Conservation (phyloP, 2,113 vertebrate genomes). For the Formicarius rufipectus region DNA sequence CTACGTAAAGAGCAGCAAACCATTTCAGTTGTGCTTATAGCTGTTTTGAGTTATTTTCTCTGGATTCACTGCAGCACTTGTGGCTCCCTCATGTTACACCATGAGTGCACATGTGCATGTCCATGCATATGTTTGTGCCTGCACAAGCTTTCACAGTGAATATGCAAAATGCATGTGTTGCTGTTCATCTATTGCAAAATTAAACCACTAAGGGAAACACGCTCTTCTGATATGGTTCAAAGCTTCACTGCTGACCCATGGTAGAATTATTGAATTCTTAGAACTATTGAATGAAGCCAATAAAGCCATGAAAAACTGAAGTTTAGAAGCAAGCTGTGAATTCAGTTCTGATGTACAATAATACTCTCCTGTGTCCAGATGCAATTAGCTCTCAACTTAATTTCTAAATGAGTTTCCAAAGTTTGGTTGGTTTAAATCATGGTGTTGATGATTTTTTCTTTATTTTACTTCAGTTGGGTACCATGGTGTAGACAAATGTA, state of each 20-base stretch:
- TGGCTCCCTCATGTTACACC: not conserved
- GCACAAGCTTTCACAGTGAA: not conserved
- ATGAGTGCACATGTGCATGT: not conserved
- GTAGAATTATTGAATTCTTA: no score
- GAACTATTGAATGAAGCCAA: not conserved
- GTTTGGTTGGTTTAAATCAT: constrained; percentile 44
- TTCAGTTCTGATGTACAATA: not conserved
- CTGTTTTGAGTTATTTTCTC: not conserved
- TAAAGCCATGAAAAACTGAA: not conserved
- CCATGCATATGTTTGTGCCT: not conserved
- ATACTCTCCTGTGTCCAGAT: not conserved
- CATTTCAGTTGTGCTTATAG: not conserved
- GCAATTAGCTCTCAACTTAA: constrained; percentile 45
- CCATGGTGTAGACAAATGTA: constrained; percentile 47
- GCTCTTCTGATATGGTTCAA: not conserved
- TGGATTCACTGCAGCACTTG: not conserved
- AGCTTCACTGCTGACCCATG: not conserved
- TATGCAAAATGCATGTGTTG: not conserved
- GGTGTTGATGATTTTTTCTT: constrained; percentile 29
- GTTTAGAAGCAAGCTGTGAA: not conserved
- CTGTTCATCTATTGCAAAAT: not conserved
- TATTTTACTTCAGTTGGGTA: constrained; percentile 46
- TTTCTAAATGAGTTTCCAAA: constrained; percentile 32
- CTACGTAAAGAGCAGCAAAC: not conserved
- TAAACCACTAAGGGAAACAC: not conserved